Evolutionary conservation across 1,140 invertebrate genomes (phyloP), one percentile per base, ranked within the genome.

Genomic region (Monomorium pharaonis): DNA sequence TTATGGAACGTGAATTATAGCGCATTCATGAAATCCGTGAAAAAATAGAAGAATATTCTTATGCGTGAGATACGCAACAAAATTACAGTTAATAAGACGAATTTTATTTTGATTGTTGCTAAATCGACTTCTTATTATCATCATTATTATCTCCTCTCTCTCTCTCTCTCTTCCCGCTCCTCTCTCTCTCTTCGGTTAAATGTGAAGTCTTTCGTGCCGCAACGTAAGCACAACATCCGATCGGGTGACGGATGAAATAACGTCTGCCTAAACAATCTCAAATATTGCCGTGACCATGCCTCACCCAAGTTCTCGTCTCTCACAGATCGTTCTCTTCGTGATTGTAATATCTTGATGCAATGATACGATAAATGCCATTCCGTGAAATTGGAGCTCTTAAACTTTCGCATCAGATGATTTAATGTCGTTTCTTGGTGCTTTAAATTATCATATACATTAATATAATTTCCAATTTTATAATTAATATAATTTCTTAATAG

Each of bases 211-310:
- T 72, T 63, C 69, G 30, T 78, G 77, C 33, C 49, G 18, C 54
- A 18, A 21, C 18, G 78, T 90, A 88, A 88, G 88, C 91, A 91
- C 81, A 91, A 90, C 89, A 91, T 44, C 76, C 80, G 91, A 92
- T 92, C 89, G 67, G 49, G 58, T 92, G 72, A 85, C 89, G 84
- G 84, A 92, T 92, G 89, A 86, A 92, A 92, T 92, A 92, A 91
- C 92, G 88, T 89, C 75, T 51, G 88, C 83, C 67, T 80, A 86
- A 75, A 83, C 88, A 86, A 91, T 87, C 84, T 90, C 60, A 91
- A 91, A 90, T 89, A 91, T 88, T 90, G 87, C 18, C 30, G 62
- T 63, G 62, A 63, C 65, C 72, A 58, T 86, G 70, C 77, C 72
- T 91, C 72, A 84, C 63, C 63, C 85, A 87, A 69, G 21, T 24